These are phyloP conservation scores for Gryon sp. DNA, from an alignment of 1,140 invertebrate species.

Conservation along the genomic window DNA sequence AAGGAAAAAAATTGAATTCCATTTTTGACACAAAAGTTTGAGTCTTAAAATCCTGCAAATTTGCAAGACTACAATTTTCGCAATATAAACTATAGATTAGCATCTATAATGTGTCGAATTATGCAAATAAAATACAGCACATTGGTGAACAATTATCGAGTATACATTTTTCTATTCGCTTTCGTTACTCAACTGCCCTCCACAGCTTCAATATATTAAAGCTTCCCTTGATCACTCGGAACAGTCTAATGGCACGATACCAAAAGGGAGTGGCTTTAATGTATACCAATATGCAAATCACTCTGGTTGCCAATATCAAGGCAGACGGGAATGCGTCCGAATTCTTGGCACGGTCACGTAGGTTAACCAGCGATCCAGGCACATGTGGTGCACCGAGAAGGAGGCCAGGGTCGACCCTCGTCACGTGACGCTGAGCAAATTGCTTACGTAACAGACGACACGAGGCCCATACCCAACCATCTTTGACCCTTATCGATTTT, in stretches of 20 bases:
- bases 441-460: slow-evolving; percentile 51
- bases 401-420: slow-evolving; percentile 70
- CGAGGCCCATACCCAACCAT: background rate
- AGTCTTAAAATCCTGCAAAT: too few species aligned
- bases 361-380: slow-evolving; percentile 58
- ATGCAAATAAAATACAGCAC: background rate
- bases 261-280: slow-evolving; percentile 41
- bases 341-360: slow-evolving; percentile 70
- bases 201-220: slow-evolving; percentile 2
- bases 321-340: slow-evolving; percentile 48
- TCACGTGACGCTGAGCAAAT: slow-evolving; percentile 49
- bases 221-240: slow-evolving; percentile 26
- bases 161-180: slow-evolving; percentile 5
- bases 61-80: too few species aligned
- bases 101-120: background rate
- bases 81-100: background rate
- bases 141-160: slow-evolving; percentile 1
- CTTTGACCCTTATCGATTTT: slow-evolving; percentile 41
- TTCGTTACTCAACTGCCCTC: slow-evolving; percentile 28
- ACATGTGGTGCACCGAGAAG: slow-evolving; percentile 65
- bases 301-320: slow-evolving; percentile 50
- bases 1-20: too few species aligned
- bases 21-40: too few species aligned
- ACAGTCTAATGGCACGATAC: slow-evolving; percentile 36
- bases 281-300: slow-evolving; percentile 55